Conservation (phyloP, 2,797 vertebrate species). For the Parauchenoglanis punctatus region DNA sequence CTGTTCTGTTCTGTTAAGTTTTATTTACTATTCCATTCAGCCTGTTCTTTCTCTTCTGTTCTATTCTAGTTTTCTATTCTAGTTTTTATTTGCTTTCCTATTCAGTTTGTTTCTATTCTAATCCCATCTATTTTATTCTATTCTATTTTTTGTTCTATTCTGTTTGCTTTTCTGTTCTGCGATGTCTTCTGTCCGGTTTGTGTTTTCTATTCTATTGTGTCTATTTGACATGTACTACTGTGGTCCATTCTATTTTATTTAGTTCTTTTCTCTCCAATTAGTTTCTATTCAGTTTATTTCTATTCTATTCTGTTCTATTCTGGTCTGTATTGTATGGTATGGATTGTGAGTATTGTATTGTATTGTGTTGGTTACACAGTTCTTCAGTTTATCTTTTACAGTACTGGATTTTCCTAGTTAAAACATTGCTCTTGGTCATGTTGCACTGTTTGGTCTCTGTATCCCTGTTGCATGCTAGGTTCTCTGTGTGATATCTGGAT, state of each 20-base stretch:
- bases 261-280: background rate
- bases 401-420: background rate
- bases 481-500: constrained; percentile 68
- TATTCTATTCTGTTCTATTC: background rate
- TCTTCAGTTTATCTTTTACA: background rate
- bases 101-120: too few relatives aligned
- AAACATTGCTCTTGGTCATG: background rate
- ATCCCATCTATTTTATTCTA: too few relatives aligned
- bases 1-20: background rate
- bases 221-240: background rate
- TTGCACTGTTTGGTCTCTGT: background rate
- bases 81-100: too few relatives aligned
- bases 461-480: constrained; percentile 66
- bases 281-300: background rate
- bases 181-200: too few relatives aligned
- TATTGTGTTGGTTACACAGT: background rate
- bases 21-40: background rate
- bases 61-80: background rate
- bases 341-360: background rate
- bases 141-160: too few relatives aligned
- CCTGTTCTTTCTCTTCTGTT: background rate
- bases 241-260: background rate
- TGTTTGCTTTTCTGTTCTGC: too few relatives aligned
- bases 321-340: background rate
- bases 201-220: background rate